phyloP scores from a whole-genome alignment of 2,888 invertebrate genomes.

The Tetheella fluctuosa region DNA sequence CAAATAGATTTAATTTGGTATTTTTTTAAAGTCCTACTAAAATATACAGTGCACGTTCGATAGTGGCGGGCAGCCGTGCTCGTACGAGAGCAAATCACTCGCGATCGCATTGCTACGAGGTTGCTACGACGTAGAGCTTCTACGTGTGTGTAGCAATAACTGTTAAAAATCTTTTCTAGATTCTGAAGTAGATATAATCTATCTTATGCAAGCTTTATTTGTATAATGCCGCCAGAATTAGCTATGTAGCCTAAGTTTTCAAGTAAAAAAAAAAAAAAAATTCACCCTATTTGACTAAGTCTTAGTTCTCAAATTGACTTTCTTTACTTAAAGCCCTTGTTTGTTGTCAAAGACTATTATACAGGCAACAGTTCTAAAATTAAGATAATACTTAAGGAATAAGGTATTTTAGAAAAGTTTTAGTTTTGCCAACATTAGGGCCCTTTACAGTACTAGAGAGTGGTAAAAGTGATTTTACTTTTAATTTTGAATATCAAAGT shows the following conservation, averaged over 20 bases:
- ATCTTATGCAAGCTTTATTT: background rate
- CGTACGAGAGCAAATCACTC: background rate
- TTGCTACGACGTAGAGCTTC: background rate
- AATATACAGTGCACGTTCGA: background rate
- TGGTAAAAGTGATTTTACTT: background rate
- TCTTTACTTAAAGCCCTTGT: too few species aligned
- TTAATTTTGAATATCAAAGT: too few species aligned
- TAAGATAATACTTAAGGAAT: too few species aligned
- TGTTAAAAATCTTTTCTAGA: background rate
- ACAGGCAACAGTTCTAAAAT: too few species aligned
- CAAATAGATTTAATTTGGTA: background rate
- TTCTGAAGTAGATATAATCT: background rate
- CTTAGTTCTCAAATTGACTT: too few species aligned
- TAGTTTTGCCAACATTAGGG: too few species aligned
- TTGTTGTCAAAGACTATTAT: too few species aligned
- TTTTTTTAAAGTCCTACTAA: background rate
- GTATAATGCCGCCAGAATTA: background rate
- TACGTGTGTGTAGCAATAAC: background rate
- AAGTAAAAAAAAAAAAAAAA: background rate
- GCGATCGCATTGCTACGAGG: background rate
- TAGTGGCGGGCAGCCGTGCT: background rate
- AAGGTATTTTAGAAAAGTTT: too few species aligned
- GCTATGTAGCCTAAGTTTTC: too few species aligned
- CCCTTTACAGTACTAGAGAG: too few species aligned
- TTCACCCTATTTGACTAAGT: background rate